Evolutionary conservation across 2,113 vertebrate genomes (phyloP).

Genomic region (Catharus minimus): DNA sequence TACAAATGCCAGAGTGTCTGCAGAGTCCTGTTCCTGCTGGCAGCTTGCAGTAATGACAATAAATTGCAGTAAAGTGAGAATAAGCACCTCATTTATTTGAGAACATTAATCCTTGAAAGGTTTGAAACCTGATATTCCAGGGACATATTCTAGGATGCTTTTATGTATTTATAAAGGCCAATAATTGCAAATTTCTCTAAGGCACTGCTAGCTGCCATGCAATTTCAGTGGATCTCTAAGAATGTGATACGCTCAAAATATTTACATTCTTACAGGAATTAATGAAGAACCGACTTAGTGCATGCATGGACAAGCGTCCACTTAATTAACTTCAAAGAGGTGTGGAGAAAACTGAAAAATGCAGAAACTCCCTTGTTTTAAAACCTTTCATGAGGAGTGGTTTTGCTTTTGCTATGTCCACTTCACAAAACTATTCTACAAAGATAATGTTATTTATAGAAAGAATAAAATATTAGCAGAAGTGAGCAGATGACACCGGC

Average conservation of each 20-base stretch:
- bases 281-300: neutral
- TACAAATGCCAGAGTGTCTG: neutral
- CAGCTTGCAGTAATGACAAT: neutral
- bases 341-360: neutral
- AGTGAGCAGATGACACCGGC: neutral
- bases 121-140: neutral
- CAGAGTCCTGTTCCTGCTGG: neutral
- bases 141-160: neutral
- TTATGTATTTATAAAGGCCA: neutral
- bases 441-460: neutral
- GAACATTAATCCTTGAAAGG: neutral
- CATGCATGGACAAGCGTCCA: neutral
- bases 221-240: neutral
- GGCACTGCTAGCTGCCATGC: neutral
- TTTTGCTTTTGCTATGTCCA: neutral
- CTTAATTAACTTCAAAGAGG: neutral
- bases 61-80: neutral
- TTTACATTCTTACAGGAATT: neutral
- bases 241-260: neutral
- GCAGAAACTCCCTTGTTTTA: neutral
- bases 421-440: neutral
- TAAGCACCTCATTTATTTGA: neutral
- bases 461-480: neutral
- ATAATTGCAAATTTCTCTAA: neutral
- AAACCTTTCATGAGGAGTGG: neutral